Evolutionary conservation across 1,140 invertebrate species (phyloP).

Genomic region (Papilio polyxenes): DNA sequence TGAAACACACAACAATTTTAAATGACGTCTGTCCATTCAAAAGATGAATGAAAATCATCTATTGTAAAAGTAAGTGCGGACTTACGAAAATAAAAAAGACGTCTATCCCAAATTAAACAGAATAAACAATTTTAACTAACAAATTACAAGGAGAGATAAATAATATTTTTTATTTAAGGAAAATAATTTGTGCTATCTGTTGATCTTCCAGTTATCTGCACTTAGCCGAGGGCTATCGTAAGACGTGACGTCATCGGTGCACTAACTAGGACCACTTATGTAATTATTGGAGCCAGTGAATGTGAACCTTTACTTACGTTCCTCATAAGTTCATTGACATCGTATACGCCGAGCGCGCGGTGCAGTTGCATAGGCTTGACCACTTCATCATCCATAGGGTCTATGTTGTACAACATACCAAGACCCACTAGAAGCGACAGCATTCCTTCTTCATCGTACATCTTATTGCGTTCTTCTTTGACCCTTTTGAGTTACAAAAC

Average conservation of each 20-base stretch:
- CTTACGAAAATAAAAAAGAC: no score
- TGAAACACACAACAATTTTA: not conserved
- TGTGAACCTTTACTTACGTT: constrained; percentile 52
- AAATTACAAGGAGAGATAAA: no score
- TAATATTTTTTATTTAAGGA: no score
- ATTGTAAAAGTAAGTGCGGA: not conserved
- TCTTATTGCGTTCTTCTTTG: constrained; percentile 65
- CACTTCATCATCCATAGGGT: constrained; percentile 50
- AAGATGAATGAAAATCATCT: not conserved
- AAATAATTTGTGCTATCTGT: no score
- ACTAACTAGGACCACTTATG: constrained; percentile 18
- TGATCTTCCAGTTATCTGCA: no score
- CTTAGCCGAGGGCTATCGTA: not conserved
- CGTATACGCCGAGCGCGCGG: constrained; percentile 64
- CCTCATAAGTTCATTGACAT: constrained; percentile 73
- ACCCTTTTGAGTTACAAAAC: constrained; percentile 49
- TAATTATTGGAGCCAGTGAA: constrained; percentile 38
- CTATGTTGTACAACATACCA: constrained; percentile 70
- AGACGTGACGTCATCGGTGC: not conserved
- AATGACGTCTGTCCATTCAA: not conserved
- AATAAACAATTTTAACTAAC: no score
- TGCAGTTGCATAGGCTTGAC: constrained; percentile 61
- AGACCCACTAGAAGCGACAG: constrained; percentile 64
- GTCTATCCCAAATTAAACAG: no score
- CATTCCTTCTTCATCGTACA: constrained; percentile 65